Evolutionary conservation across 2,113 vertebrate genomes (phyloP), one percentile per base, ranked within the genome.

Genomic region (Protomyctophum bolini): DNA sequence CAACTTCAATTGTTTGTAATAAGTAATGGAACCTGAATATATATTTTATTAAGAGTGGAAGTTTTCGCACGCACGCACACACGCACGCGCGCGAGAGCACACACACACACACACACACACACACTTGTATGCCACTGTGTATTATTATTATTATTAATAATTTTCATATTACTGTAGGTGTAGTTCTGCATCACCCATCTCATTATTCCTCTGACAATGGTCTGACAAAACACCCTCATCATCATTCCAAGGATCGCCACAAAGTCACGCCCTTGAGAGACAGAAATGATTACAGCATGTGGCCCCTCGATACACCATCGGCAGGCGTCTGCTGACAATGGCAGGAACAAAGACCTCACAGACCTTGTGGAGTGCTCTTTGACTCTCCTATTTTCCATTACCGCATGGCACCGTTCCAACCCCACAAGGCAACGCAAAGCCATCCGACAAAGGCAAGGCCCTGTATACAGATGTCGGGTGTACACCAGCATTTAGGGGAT

Each of bases 361-460:
- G 77, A 80, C 66, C 52, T 72, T 63, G 33, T 67, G 46, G 33
- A 78, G 54, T 56, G 81, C 60, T 86, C 77, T 76, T 77, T 74
- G 75, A 81, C 76, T 83, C 78, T 77, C 12, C 72, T 76, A 21
- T 41, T 72, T 73, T 86, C 85, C 87, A 89, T 87, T 88, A 87
- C 82, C 52, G 6, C 76, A 61, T 90, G 88, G 87, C 86, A 72
- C 6, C 0, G 48, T 45, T 79, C 89, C 85, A 88, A 74, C 63
- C 81, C 72, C 77, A 74, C 74, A 75, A 55, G 10, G 60, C 71
- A 66, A 61, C 49, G n/a, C 61, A 54, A 12, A 51, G 49, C 58
- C 56, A 3, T 83, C 72, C 21, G 74, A 72, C 73, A 63, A 64
- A 77, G 61, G 41, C 61, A 15, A 6, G 59, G 6, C 65, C 78